Conservation (phyloP, 2,113 vertebrate genomes). For the Haliaeetus leucogaster region DNA sequence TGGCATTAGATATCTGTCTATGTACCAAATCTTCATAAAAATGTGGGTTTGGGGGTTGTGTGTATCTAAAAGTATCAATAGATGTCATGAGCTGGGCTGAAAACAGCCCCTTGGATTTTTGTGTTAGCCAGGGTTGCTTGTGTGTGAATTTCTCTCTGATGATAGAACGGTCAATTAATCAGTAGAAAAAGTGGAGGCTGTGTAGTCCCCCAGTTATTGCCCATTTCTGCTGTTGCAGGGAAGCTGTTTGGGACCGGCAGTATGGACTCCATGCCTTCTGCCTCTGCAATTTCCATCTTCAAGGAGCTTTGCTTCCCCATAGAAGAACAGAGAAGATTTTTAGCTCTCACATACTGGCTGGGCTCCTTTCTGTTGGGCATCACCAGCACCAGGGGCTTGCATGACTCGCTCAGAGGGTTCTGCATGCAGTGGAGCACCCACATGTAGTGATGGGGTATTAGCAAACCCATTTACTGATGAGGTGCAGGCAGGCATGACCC, state of each 20-base stretch:
- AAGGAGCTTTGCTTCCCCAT: background rate
- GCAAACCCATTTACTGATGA: background rate
- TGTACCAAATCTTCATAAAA: background rate
- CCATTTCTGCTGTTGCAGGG: background rate
- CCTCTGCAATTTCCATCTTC: background rate
- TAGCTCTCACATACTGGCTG: background rate
- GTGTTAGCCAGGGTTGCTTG: background rate
- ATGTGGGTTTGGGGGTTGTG: background rate
- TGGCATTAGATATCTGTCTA: rapidly evolving
- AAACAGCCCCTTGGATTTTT: background rate
- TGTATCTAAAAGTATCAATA: background rate
- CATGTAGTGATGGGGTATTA: rapidly evolving
- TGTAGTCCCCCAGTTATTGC: background rate
- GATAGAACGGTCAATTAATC: background rate
- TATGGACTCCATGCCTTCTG: rapidly evolving
- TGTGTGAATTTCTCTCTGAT: background rate
- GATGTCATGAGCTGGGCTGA: background rate
- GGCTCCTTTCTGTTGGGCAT: background rate
- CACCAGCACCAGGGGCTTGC: background rate
- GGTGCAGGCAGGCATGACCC: background rate
- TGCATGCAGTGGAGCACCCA: background rate
- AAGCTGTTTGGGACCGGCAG: background rate
- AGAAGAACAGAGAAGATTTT: background rate
- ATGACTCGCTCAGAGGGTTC: background rate
- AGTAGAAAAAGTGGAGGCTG: background rate